These are phyloP conservation scores for Perccottus glenii DNA, from an alignment of 2,113 vertebrate species.

Conservation along the genomic window DNA sequence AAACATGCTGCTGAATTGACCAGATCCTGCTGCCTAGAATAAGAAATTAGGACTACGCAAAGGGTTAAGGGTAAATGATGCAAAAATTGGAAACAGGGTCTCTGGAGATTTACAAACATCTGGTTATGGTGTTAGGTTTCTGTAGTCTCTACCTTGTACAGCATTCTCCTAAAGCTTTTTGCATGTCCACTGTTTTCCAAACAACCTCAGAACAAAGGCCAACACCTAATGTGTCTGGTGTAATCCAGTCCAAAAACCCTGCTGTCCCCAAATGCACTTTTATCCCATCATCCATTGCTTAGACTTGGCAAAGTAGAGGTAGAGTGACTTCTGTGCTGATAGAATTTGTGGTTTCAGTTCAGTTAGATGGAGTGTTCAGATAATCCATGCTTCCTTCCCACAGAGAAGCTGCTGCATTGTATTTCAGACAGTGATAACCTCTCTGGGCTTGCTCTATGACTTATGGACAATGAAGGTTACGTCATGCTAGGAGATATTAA, in stretches of 20 bases:
- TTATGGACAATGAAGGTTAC: constrained; percentile 33
- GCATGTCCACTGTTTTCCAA: constrained; percentile 53
- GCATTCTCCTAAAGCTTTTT: constrained; percentile 58
- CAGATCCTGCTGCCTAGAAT: constrained; percentile 24
- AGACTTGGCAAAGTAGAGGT: constrained; percentile 5
- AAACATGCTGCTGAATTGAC: constrained; percentile 34
- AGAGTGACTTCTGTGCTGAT: constrained; percentile 18
- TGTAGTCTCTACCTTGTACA: constrained; percentile 73
- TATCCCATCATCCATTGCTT: constrained; percentile 22
- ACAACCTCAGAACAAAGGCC: constrained; percentile 60
- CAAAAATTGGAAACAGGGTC: constrained; percentile 73
- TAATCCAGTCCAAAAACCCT: constrained; percentile 37
- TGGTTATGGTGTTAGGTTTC: constrained; percentile 75
- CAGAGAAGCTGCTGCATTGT: constrained; percentile 27
- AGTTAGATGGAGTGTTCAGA: constrained; percentile 38
- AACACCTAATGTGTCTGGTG: constrained; percentile 62
- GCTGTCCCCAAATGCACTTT: constrained; percentile 54
- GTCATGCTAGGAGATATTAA: constrained; percentile 32
- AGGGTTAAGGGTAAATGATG: constrained; percentile 62
- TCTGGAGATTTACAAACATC: constrained; percentile 66
- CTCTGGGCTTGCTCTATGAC: constrained; percentile 26
- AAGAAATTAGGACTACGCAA: constrained; percentile 43
- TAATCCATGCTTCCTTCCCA: constrained; percentile 47
- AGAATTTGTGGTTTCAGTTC: constrained; percentile 42
- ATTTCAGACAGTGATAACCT: constrained; percentile 16